Evolutionary conservation across 1,140 invertebrate species (phyloP), one percentile per base, ranked within the genome.

Genomic region (Dendrolimus punctatus): DNA sequence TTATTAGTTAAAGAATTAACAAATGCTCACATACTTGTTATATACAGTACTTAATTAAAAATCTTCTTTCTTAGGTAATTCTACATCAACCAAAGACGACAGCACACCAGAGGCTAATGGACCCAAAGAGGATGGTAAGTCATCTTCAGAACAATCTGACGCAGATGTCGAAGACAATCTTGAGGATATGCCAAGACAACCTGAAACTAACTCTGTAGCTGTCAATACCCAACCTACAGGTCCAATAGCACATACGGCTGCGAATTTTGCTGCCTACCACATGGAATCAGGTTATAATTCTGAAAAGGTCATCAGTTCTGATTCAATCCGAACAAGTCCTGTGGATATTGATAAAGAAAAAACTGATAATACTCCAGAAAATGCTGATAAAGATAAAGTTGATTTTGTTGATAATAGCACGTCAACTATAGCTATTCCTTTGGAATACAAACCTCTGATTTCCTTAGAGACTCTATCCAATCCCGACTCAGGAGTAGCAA

Each of bases 91-190:
- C 8, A 70, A 81, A 57, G 78, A 82, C 5, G 76, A 76, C 36
- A 48, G 45, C 36, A 5, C 49, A 0, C 47, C 57, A 0, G 79
- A 79, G 7, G 58, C 66, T 5, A 80, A 78, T 50, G 76, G 73
- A 39, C 44, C 66, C 36, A 80, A 78, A 42, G 79, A 81, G 39
- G 86, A 88, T 40, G 87, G 83, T 41, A 90, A 90, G 62, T 89
- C 88, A 1, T 90, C 90, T 2, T 91, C 89, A 0, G 90, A 91
- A 67, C 88, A 90, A 53, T 94, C 92, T 6, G 93, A 95, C 73
- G 93, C 94, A 0, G 94, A 95, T 70, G 88, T 95, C 0, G 94
- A 95, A 80, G 94, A 95, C 65, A 95, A 95, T 69, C 77, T 91
- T 5, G 92, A 93, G 61, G 90, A 91, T 42, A 83, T 85, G 40